Evolutionary conservation across 2,797 vertebrate genomes (phyloP), one percentile per base, ranked within the genome.

Genomic region (Meda fulgida): DNA sequence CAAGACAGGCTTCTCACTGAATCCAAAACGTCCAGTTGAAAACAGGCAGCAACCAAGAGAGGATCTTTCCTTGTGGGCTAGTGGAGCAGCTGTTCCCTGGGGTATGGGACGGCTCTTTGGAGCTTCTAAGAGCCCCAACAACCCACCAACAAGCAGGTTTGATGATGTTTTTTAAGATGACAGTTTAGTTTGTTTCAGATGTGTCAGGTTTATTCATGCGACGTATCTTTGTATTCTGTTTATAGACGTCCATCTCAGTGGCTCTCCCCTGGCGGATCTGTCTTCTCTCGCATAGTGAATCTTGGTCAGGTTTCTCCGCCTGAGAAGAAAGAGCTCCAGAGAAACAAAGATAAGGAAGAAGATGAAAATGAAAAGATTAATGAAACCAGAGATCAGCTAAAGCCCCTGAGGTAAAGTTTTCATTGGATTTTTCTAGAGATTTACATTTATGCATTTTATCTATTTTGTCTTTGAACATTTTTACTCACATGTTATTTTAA

Each of bases 201-300:
- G 21, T 66, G 40, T 75, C 46, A 73, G 31, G 55, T 14, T 58
- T 29, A 4, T 53, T 75, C 65, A n/a, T 67, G 6, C 69, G 23
- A 26, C 7, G 16, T 23, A 7, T 66, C 53, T 70, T 63, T 23
- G 21, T 23, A 83, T 78, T 77, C n/a, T 29, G 16, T 65, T 31
- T 46, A n/a, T 86, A 98, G 98, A 88, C 96, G 96, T 72, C 98
- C 98, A 0, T 99, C 98, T 3, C 96, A 96, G 90, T 99, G 98
- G 98, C 92, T 99, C 71, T 90, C 96, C 38, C 97, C 97, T 4
- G 91, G 95, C 0, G 91, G 96, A 3, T 95, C 92, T 0, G 93
- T 95, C 36, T 87, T 97, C 88, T 93, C 92, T 66, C 93, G 93
- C 13, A 93, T 94, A 85, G 93, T 94, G 89, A 94, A 93, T 91